These are phyloP conservation scores for Drosophila phalerata DNA, from an alignment of 2,888 invertebrate species.

Conservation along the genomic window DNA sequence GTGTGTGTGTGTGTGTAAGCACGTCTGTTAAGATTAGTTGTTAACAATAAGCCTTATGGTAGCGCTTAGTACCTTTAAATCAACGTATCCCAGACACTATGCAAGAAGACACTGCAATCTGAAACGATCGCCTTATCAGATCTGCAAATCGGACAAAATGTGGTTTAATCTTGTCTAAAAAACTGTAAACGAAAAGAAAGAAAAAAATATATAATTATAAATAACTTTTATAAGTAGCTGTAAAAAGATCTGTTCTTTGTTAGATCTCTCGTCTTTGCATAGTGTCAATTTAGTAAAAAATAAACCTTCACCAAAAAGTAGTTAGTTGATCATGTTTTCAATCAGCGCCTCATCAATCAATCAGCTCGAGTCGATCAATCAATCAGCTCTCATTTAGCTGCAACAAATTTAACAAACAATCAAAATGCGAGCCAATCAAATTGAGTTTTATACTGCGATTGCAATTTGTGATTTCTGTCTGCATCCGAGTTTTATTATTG, in stretches of 20 bases:
- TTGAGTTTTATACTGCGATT: slow-evolving; percentile 49
- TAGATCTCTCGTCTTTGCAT: slow-evolving; percentile 30
- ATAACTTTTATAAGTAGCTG: too few relatives aligned
- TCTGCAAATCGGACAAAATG: too few relatives aligned
- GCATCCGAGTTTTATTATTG: slow-evolving; percentile 57
- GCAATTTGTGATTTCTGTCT: slow-evolving; percentile 47
- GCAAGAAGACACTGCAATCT: slow-evolving; percentile 15
- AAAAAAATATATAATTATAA: too few relatives aligned
- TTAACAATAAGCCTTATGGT: slow-evolving; percentile 49
- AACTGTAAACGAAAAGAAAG: too few relatives aligned
- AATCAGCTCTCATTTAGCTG: slow-evolving; percentile 70
- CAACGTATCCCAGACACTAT: slow-evolving; percentile 18
- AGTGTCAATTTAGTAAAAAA: slow-evolving; percentile 21
- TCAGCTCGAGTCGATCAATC: slow-evolving; percentile 61
- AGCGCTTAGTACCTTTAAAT: slow-evolving; percentile 34
- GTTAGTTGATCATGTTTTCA: slow-evolving; percentile 35
- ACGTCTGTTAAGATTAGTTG: slow-evolving; percentile 52
- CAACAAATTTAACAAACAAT: slow-evolving; percentile 60
- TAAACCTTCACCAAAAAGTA: slow-evolving; percentile 11
- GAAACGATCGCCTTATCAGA: background rate
- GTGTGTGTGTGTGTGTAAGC: slow-evolving; percentile 36
- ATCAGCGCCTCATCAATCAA: slow-evolving; percentile 40
- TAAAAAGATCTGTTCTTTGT: background rate
- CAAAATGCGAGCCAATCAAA: slow-evolving; percentile 38
- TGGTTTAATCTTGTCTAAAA: too few relatives aligned